Conservation (phyloP, 2,113 vertebrate species). For the Aramus guarauna region DNA sequence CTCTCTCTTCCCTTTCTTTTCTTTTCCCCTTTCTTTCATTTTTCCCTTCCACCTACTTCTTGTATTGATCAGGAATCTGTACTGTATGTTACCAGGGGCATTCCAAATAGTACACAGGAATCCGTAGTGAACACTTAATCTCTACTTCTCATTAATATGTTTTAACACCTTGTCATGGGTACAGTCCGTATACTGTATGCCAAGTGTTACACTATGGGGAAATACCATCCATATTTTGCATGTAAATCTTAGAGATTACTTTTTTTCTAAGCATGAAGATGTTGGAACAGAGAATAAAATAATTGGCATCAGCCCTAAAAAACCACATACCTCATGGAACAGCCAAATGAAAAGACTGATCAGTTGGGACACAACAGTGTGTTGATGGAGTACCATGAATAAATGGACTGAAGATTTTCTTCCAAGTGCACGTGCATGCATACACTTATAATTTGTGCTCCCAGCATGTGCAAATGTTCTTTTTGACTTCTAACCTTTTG, state of each 20-base stretch:
- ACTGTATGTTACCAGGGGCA: background rate
- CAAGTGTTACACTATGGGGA: background rate
- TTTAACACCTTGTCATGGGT: constrained; percentile 22
- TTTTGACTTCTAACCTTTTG: background rate
- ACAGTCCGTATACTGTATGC: background rate
- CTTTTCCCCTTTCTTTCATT: background rate
- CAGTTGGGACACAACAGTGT: background rate
- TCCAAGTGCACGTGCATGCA: background rate
- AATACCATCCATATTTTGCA: background rate
- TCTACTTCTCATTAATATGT: background rate
- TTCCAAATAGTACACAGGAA: background rate
- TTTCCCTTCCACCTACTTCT: background rate
- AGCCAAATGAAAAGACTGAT: background rate
- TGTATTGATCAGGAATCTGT: background rate
- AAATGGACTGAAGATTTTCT: background rate
- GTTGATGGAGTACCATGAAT: background rate
- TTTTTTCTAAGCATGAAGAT: background rate
- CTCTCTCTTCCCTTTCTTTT: background rate
- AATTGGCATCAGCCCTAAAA: background rate
- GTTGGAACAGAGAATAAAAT: background rate
- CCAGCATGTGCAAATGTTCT: background rate
- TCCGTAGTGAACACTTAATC: background rate
- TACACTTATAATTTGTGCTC: background rate
- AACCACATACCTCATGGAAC: background rate
- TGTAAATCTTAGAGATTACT: background rate